Base-by-base conservation (phyloP, 2,888 invertebrate genomes). In the Selenia dentaria region DNA sequence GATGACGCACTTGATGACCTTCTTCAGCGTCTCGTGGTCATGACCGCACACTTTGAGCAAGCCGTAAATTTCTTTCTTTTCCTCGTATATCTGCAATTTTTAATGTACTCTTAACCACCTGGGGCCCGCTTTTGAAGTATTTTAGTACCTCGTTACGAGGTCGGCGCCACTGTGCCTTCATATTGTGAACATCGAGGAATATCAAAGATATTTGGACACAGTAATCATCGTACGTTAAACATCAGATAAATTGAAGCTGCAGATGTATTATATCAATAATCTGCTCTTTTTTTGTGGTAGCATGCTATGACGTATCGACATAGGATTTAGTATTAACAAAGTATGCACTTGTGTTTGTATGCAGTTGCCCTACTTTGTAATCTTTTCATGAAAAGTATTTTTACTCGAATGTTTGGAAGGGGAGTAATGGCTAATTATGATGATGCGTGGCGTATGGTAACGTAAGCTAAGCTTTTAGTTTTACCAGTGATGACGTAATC, bases 1-100 rank as follows among this genome's bases (percentile, higher is more conserved):
- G 25, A 89, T 89, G 75, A 89, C 89, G 79, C 89, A 90, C 49
- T 89, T 87, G 51, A 90, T 74, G 65, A 90, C 89, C 75, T 87
- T 87, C 71, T 84, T 84, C 56, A 89, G 60, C 1, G 82, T 74
- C 51, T 85, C 86, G 65, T 90, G 88, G 50, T 87, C 80, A 58
- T 90, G 89, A 1, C 89, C 89, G 51, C 89, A 90, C 45, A 79
- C 70, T 73, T 83, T 84, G 57, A 90, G 64, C 31, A 89, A 57
- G 28, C 59, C 64, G 54, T 84, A 75, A 62, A 90, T 71, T 57
- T 85, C 85, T 37, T 65, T 60, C 69, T 79, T 84, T 56, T 81
- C 77, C 40, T 74, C 76, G 54, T 79, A 60, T 51, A 89, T 73
- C 89, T 89, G 76, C 20, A 79, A 79, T 50, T 55, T 61, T 59